phyloP scores from a whole-genome alignment of 2,888 invertebrate genomes.

The Chaitophorus viminalis region DNA sequence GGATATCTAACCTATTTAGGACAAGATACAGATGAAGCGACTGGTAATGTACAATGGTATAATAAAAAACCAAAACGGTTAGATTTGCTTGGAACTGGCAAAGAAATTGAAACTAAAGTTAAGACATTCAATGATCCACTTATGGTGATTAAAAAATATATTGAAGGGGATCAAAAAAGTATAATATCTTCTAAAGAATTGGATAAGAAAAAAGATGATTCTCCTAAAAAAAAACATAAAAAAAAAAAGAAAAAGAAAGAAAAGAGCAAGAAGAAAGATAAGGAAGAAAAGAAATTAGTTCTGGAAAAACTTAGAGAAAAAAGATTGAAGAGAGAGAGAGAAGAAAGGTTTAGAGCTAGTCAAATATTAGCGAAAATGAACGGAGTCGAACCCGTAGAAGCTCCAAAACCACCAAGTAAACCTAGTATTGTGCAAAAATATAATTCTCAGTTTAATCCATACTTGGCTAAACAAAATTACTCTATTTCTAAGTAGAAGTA shows the following conservation, averaged over 20 bases:
- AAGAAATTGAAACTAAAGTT: conserved; percentile 73
- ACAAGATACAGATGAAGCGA: conserved; percentile 87
- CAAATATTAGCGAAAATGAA: conserved; percentile 77
- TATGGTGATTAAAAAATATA: conserved; percentile 72
- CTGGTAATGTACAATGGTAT: conserved; percentile 91
- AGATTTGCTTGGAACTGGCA: conserved; percentile 67
- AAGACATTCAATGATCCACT: conserved; percentile 80
- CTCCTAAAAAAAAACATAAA: conserved; percentile 65
- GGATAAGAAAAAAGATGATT: conserved; percentile 63
- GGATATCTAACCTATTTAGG: conserved; percentile 96
- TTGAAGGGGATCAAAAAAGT: conserved; percentile 66
- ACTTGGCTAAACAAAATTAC: conserved; percentile 82
- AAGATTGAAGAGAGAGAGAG: conserved; percentile 81
- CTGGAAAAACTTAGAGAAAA: conserved; percentile 74
- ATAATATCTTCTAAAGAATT: conserved; percentile 64
- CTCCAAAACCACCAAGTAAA: conserved; percentile 66
- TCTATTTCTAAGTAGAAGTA: conserved; percentile 25
- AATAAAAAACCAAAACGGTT: conserved; percentile 75
- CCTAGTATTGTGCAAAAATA: conserved; percentile 78
- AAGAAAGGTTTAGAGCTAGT: conserved; percentile 79
- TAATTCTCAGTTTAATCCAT: conserved; percentile 96
- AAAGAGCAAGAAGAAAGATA: conserved; percentile 66
- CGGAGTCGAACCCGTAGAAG: conserved; percentile 68
- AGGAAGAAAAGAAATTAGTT: conserved; percentile 67
- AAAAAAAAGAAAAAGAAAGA: conserved; percentile 66